Conservation (phyloP, 2,888 invertebrate genomes). For the Elegia similella region DNA sequence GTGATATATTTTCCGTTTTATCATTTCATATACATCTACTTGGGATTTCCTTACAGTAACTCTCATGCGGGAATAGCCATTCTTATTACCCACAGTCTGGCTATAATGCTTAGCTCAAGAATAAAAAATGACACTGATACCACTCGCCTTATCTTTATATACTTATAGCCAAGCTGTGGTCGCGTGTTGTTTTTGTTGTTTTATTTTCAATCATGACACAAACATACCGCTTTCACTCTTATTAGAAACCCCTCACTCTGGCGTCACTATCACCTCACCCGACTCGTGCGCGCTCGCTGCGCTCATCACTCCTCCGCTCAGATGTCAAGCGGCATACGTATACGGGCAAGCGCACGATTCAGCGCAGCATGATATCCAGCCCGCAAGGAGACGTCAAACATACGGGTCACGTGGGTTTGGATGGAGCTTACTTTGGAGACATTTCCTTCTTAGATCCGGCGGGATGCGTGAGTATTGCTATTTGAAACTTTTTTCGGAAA, state of each 20-base stretch:
- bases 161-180: no score
- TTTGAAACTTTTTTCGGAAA: slow-evolving; percentile 10
- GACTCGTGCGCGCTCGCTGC: slow-evolving; percentile 52
- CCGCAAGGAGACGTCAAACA: slow-evolving; percentile 98
- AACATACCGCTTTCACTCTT: slow-evolving; percentile 11
- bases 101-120: no score
- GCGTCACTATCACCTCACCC: slow-evolving; percentile 58
- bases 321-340: slow-evolving; percentile 76
- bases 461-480: slow-evolving; percentile 58
- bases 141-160: no score
- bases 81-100: neutral
- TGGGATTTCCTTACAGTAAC: neutral
- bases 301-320: slow-evolving; percentile 67
- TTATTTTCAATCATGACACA: neutral
- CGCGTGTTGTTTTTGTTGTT: no score
- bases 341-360: slow-evolving; percentile 85
- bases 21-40: neutral
- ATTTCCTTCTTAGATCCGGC: slow-evolving; percentile 83
- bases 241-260: slow-evolving; percentile 37
- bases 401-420: slow-evolving; percentile 96
- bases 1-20: no score
- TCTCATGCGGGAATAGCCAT: slow-evolving; percentile 9
- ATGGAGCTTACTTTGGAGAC: slow-evolving; percentile 98
- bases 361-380: slow-evolving; percentile 96
- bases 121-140: no score